Conservation (phyloP, 2,888 invertebrate species). For the Nymphalis urticae region DNA sequence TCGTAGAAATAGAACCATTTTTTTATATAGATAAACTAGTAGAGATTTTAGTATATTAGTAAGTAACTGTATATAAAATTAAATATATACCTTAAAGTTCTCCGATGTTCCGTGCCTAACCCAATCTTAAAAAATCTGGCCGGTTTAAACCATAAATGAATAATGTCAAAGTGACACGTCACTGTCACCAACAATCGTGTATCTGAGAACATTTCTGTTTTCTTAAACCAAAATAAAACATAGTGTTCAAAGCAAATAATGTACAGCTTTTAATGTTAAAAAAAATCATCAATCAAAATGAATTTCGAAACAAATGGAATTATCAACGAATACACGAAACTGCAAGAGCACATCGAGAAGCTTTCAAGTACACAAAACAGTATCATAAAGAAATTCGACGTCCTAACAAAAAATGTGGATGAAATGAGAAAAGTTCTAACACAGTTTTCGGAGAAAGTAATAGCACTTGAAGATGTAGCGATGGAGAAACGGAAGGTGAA, state of each 20-base stretch:
- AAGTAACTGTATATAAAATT: too few relatives aligned
- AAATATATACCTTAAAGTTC: too few relatives aligned
- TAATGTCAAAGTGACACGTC: not conserved
- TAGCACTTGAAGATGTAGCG: constrained; percentile 54
- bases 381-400: constrained; percentile 60
- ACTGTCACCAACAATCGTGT: not conserved
- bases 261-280: constrained; percentile 27
- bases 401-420: constrained; percentile 57
- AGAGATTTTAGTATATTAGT: too few relatives aligned
- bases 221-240: constrained; percentile 4
- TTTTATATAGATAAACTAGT: too few relatives aligned
- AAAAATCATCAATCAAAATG: constrained; percentile 40
- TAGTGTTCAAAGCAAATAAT: constrained; percentile 26
- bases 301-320: constrained; percentile 42
- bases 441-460: constrained; percentile 58
- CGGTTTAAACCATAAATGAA: not conserved
- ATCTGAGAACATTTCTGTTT: not conserved
- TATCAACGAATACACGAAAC: constrained; percentile 46
- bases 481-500: constrained; percentile 55
- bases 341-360: constrained; percentile 60
- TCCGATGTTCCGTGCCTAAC: too few relatives aligned
- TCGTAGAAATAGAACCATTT: too few relatives aligned
- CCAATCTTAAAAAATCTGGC: too few relatives aligned
- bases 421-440: constrained; percentile 53
- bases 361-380: constrained; percentile 54